Evolutionary conservation across 2,113 vertebrate species (phyloP), one percentile per base, ranked within the genome.

Genomic region (Heterotis niloticus): DNA sequence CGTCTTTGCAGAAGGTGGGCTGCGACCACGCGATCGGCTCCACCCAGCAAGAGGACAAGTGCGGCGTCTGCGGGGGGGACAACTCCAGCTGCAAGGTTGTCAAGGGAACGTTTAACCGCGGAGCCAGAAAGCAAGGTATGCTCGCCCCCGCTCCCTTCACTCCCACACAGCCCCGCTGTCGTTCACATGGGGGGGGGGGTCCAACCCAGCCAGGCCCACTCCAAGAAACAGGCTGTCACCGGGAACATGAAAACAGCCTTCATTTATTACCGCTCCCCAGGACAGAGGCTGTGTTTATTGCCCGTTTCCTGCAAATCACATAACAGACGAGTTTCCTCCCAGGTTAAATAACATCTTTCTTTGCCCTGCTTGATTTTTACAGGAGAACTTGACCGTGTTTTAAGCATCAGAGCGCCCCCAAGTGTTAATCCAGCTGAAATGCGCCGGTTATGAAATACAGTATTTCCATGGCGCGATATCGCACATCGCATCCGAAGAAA

Each of bases 11-110:
- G 98, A 99, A 96, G 92, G 95, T 99, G 78, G 96, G 97, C 82
- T 99, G 98, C 73, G 96, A 99, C n/a, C 90, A 94, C n/a, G 91
- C 94, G 79, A 93, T 98, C 20, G 95, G 97, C 76, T 98, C 97
- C 81, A 93, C 90, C 0, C 95, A 96, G 88, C 95, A 96, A 84
- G 96, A 99, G 76, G 98, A 99, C 88, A 98, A 97, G 83, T 99
- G 98, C 52, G 98, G 97, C 5, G 91, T 97, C 78, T 99, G 98
- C 78, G 96, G 94, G 62, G 97, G 97, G 59, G 94, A 99, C 90
- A 97, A 94, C 86, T 94, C 92, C 76, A 96, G 93, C 85, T 99
- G 98, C 91, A 96, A 96, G 85, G 95, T 94, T 85, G 90, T 96
- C 85, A 98, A 97, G 87, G 95, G 95, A 83, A 95, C 94, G 0